Conservation (phyloP, 1,140 invertebrate species). For the Apis mellifera region Amel_HAv3.1 CM009942.2:7433001-7433500, state of each 20-base stretch:
- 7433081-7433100: too few relatives aligned
- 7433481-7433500: slow-evolving; percentile 60
- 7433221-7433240: not conserved
- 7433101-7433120: too few relatives aligned
- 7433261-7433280: not conserved
- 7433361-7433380: slow-evolving; percentile 48
- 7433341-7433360: slow-evolving; percentile 6
- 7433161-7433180: not conserved
- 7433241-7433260: not conserved
- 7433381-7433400: slow-evolving; percentile 58
- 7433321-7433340: not conserved
- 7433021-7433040: too few relatives aligned
- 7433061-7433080: too few relatives aligned
- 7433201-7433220: not conserved
- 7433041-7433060: too few relatives aligned
- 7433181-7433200: not conserved
- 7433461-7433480: slow-evolving; percentile 59
- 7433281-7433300: not conserved
- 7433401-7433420: slow-evolving; percentile 36
- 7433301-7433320: not conserved
- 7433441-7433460: not conserved
- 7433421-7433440: slow-evolving; percentile 25
- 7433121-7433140: not conserved
- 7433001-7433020: not conserved
- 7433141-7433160: not conserved